phyloP scores from a whole-genome alignment of 2,888 invertebrate genomes.

The Microctonus aethiopoides region DNA sequence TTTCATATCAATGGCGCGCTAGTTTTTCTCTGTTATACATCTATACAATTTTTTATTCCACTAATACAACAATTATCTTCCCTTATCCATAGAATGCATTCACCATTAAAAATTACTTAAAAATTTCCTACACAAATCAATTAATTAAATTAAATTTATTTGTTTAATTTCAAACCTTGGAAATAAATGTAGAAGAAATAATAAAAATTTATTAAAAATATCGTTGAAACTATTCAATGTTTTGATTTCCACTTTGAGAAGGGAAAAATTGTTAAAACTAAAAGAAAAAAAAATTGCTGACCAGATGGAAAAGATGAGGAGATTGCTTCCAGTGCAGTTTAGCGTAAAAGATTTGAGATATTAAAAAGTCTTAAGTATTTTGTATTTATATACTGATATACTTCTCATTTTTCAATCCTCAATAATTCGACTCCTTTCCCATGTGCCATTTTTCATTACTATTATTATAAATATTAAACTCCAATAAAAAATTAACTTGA shows the following conservation, averaged over 20 bases:
- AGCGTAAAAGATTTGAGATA: slow-evolving; percentile 46
- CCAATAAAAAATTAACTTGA: too few relatives aligned
- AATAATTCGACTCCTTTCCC: neutral
- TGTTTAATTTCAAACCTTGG: too few relatives aligned
- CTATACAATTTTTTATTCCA: neutral
- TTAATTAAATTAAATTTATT: too few relatives aligned
- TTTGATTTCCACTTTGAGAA: neutral
- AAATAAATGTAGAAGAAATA: too few relatives aligned
- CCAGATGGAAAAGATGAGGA: slow-evolving; percentile 23
- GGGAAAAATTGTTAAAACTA: neutral
- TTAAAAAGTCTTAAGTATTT: slow-evolving; percentile 25
- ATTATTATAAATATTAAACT: too few relatives aligned
- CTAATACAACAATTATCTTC: too few relatives aligned
- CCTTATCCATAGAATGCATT: too few relatives aligned
- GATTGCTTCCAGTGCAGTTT: slow-evolving; percentile 54
- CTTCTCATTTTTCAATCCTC: neutral
- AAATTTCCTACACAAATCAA: too few relatives aligned
- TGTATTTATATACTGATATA: neutral
- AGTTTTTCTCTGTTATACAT: neutral
- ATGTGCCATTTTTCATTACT: neutral
- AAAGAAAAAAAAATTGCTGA: slow-evolving; percentile 45
- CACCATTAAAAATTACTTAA: too few relatives aligned
- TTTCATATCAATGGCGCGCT: slow-evolving; percentile 4
- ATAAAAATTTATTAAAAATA: too few relatives aligned
- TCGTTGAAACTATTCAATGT: neutral